These are phyloP conservation scores for Cromileptes altivelis DNA, from an alignment of 2,113 vertebrate species.

Conservation along the genomic window DNA sequence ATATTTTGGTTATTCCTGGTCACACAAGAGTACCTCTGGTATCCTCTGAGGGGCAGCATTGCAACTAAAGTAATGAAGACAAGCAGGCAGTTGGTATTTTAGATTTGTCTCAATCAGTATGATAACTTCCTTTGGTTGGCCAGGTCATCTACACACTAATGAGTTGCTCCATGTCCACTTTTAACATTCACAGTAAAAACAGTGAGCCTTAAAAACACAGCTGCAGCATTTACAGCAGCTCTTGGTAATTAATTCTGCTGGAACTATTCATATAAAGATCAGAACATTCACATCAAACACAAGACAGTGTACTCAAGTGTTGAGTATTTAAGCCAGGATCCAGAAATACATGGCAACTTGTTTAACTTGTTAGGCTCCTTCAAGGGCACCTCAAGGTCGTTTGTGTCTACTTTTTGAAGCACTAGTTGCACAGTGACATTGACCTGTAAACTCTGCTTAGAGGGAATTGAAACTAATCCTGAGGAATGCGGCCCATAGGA, in stretches of 20 bases:
- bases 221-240: constrained; percentile 23
- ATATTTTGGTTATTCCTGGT: background rate
- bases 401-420: constrained; percentile 32
- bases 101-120: background rate
- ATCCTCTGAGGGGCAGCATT: constrained; percentile 44
- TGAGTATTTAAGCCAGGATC: background rate
- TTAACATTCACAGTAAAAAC: background rate
- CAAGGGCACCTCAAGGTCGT: constrained; percentile 48
- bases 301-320: background rate
- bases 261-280: too few relatives aligned
- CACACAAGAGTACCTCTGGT: background rate
- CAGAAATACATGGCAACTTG: background rate
- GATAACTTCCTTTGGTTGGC: background rate
- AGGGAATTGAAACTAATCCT: constrained; percentile 69
- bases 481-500: constrained; percentile 56
- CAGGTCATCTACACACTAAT: background rate
- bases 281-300: background rate
- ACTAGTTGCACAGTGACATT: constrained; percentile 45
- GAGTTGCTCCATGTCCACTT: background rate
- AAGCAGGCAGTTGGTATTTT: constrained; percentile 16
- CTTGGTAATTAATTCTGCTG: too few relatives aligned
- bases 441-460: constrained; percentile 48
- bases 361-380: background rate
- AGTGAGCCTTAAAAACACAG: background rate
- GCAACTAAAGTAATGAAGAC: constrained; percentile 13